Evolutionary conservation across 64 coral and sea anemone genomes (phyloP).

Genomic region (Acropora tenuis): DNA sequence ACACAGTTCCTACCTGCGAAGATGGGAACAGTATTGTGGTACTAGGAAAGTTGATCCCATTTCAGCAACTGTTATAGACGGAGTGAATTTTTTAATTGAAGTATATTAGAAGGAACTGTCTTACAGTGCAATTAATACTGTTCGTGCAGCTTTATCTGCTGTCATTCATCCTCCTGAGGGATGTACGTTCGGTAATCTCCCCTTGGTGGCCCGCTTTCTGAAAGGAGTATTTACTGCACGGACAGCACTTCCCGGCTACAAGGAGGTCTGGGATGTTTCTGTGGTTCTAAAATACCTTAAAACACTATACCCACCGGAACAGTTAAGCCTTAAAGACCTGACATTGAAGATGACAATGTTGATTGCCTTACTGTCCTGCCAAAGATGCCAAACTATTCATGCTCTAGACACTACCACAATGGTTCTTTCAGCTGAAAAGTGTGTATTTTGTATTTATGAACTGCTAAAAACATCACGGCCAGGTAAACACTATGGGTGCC

Average conservation of each 20-base stretch:
- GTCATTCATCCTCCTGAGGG: not conserved
- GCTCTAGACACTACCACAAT: constrained; percentile 28
- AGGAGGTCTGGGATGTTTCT: constrained; percentile 41
- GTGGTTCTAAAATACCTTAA: not conserved
- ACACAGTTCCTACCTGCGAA: too few species aligned
- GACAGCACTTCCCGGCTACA: not conserved
- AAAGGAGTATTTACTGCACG: not conserved
- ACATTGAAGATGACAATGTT: not conserved
- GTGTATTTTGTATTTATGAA: constrained; percentile 46
- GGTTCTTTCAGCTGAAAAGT: constrained; percentile 12
- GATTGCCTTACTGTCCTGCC: constrained; percentile 25
- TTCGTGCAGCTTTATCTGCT: too few species aligned
- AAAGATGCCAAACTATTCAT: constrained; percentile 65
- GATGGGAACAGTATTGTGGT: too few species aligned
- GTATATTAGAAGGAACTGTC: not conserved
- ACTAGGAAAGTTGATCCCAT: too few species aligned
- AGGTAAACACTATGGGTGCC: constrained; percentile 50
- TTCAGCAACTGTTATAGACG: not conserved
- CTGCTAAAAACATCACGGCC: constrained; percentile 67
- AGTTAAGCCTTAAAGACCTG: too few species aligned
- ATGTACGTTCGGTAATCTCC: not conserved
- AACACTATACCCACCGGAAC: too few species aligned
- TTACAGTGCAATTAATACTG: not conserved
- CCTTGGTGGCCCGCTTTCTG: not conserved
- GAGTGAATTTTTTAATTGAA: not conserved